phyloP scores from a whole-genome alignment of 2,797 vertebrate genomes.

The Notoglanidium macrostoma region DNA sequence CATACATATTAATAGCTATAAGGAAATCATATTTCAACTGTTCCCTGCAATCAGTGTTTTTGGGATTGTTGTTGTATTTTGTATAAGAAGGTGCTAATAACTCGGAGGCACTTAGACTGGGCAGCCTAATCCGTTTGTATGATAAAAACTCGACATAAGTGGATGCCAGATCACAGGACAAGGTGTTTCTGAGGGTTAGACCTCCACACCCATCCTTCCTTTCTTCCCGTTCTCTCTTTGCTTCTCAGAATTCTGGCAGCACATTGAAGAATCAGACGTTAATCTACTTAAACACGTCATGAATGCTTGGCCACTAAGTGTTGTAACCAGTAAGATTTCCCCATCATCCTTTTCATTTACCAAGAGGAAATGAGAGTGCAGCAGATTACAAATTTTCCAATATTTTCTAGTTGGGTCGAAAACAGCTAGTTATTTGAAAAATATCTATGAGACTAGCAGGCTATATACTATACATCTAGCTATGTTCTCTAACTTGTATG shows the following conservation, averaged over 20 bases:
- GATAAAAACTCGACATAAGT: conserved; percentile 75
- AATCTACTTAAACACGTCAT: conserved; percentile 39
- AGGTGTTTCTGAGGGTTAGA: conserved; percentile 74
- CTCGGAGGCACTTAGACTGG: conserved; percentile 80
- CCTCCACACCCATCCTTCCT: conserved; percentile 59
- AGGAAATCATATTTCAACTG: conserved; percentile 87
- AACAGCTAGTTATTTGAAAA: background rate
- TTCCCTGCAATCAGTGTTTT: conserved; percentile 85
- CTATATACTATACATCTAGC: background rate
- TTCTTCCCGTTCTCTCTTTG: conserved; percentile 52
- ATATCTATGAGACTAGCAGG: background rate
- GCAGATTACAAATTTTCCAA: background rate
- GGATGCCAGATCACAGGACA: conserved; percentile 76
- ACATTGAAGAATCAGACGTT: conserved; percentile 30
- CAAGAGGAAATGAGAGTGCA: conserved; percentile 12
- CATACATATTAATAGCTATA: conserved; percentile 91
- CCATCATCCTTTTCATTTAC: conserved; percentile 6
- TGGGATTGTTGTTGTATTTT: conserved; percentile 84
- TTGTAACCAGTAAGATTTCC: conserved; percentile 6
- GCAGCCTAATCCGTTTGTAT: conserved; percentile 81
- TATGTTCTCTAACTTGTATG: background rate
- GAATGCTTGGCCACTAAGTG: background rate
- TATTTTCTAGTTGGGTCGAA: background rate
- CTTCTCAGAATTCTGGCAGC: conserved; percentile 57
- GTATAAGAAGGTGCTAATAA: conserved; percentile 87